Evolutionary conservation across 2,888 invertebrate species (phyloP), one percentile per base, ranked within the genome.

Genomic region (Slavum lentiscoides): DNA sequence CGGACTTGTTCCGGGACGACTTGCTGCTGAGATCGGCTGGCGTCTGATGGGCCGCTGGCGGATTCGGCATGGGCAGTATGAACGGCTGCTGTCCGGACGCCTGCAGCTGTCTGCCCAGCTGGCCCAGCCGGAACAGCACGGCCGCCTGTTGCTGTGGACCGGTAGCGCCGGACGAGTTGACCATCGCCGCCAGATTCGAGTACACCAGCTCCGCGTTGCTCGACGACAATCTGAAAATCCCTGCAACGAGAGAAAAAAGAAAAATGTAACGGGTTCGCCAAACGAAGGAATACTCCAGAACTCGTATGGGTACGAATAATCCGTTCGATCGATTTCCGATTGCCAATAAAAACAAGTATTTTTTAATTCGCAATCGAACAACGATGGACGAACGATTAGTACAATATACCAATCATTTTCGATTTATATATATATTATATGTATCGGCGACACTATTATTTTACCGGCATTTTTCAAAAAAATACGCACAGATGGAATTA

Each of bases 11-110:
- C 39, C 77, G 37, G 37, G 77, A 80, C 49, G 82, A 82, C 55
- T 81, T 83, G 81, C 77, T 82, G 74, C 82, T 83, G 67, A 83
- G 81, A 82, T 83, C 83, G 69, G 82, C 83, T 19, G 82, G 82
- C 49, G 83, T 82, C 64, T 82, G 83, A 74, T 83, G 83, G 30
- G 83, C 83, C 49, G 83, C 83, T 23, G 83, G 82, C 61, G 83
- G 83, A 61, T 82, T 74, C 15, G 82, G 59, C 74, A 75, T 81
- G 21, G 74, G 69, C 19, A 80, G 62, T 64, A 80, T 72, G 70
- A 72, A 80, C 77, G 69, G 77, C 5, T 80, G 77, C 23, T 80
- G 77, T 11, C 77, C 77, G 70, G 77, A 80, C 6, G 69, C 68
- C 39, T 80, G 77, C 6, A 80, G 69, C 43, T 80, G 77, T 0